phyloP scores from a whole-genome alignment of 1,140 invertebrate genomes.

The Scaptomyza montana region DNA sequence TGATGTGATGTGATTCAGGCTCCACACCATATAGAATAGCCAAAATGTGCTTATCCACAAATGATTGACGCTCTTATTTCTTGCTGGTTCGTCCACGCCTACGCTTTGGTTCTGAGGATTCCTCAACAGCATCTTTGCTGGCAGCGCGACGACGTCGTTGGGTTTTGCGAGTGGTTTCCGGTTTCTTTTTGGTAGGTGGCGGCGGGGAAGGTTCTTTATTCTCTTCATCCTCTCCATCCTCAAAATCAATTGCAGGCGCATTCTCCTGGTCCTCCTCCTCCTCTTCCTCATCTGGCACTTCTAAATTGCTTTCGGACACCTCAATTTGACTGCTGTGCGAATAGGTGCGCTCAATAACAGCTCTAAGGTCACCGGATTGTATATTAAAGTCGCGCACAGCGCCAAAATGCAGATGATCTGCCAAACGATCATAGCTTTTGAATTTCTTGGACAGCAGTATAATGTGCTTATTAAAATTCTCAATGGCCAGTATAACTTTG shows the following conservation, averaged over 20 bases:
- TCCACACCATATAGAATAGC: neutral
- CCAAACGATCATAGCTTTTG: constrained; percentile 85
- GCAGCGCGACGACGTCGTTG: constrained; percentile 33
- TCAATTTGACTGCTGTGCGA: constrained; percentile 68
- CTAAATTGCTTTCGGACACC: constrained; percentile 43
- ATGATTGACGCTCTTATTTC: constrained; percentile 44
- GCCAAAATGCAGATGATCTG: constrained; percentile 85
- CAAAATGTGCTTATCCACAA: constrained; percentile 2
- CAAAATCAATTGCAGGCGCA: neutral
- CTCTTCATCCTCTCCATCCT: too few species aligned
- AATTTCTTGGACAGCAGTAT: constrained; percentile 86
- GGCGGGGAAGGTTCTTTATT: neutral
- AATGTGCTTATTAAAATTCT: constrained; percentile 86
- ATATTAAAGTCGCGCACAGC: constrained; percentile 86
- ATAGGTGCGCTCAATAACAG: constrained; percentile 84
- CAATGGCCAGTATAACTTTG: constrained; percentile 86
- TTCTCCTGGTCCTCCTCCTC: constrained; percentile 12
- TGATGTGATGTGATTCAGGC: constrained; percentile 35
- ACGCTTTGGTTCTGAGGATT: constrained; percentile 50
- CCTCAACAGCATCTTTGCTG: constrained; percentile 36
- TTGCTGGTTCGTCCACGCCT: constrained; percentile 40
- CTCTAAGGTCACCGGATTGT: constrained; percentile 83
- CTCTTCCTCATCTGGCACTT: constrained; percentile 27
- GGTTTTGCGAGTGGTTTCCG: constrained; percentile 32
- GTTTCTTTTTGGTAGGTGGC: constrained; percentile 16